Evolutionary conservation across 2,113 vertebrate genomes (phyloP), one percentile per base, ranked within the genome.

Genomic region (Malurus melanocephalus): DNA sequence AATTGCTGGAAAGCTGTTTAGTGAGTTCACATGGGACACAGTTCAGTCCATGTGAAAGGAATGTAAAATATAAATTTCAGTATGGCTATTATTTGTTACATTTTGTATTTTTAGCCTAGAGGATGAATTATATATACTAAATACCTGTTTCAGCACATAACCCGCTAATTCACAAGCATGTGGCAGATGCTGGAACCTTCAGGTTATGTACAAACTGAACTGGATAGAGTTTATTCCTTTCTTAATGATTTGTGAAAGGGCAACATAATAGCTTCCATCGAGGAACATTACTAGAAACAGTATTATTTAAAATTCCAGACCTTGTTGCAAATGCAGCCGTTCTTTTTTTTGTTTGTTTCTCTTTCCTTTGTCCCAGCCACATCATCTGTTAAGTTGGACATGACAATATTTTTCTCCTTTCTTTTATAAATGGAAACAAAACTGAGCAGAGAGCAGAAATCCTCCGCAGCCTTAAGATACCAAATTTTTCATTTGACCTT

Each of bases 401-500:
- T 73, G 61, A 55, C 88, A 88, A 21, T 76, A 78, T 65, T 85
- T 85, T 94, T 87, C 85, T 86, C 62, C 23, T 52, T 53, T 75
- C 72, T 88, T 32, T 6, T 24, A 42, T 30, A 24, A 64, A 59
- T 59, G 24, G 83, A 80, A 91, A 71, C 66, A 87, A 75, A 88
- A 33, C 69, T 64, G 61, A 92, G 49, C 43, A 89, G 40, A 42
- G 85, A 71, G 38, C 26, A 87, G 72, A 67, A 93, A 88, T 43
- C 76, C 87, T 91, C 69, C 49, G 69, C 73, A 81, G 86, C 91
- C 69, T 90, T 67, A 74, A 93, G 88, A 91, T 71, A 85, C 16
- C 53, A 2, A 46, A 8, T 90, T 87, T 92, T 94, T 91, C 91
- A 89, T 76, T 93, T 95, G 94, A 96, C 95, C 94, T 96, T 96